Percentiles rank a stretch among this genome's conserved stretches.
phyloP scores from a whole-genome alignment of 1,140 invertebrate genomes.

The Procambarus clarkii region DNA sequence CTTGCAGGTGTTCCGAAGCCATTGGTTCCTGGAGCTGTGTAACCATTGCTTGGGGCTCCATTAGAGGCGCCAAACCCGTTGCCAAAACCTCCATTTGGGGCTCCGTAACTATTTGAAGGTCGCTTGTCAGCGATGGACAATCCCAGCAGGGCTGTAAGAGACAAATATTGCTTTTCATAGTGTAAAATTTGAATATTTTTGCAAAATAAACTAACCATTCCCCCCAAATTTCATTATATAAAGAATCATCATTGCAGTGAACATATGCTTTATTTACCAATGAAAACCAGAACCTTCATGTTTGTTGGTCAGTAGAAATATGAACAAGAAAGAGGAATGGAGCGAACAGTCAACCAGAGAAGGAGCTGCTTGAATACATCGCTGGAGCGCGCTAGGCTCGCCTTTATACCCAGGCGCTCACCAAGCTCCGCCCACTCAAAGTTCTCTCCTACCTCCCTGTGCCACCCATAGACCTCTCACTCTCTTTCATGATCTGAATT shows the following conservation, averaged over 20 bases:
- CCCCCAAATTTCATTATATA: neutral
- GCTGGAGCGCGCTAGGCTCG: neutral
- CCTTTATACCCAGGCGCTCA: neutral
- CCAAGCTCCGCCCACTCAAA: neutral
- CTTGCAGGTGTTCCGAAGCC: neutral
- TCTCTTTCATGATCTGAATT: too few species aligned
- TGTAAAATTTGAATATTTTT: neutral
- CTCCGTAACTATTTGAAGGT: neutral
- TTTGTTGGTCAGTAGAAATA: neutral
- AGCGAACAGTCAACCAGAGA: neutral
- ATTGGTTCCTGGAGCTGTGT: neutral
- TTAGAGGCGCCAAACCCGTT: neutral
- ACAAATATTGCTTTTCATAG: neutral
- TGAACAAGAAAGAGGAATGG: neutral
- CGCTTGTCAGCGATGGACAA: constrained; percentile 14
- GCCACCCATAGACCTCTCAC: neutral
- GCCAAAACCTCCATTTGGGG: neutral
- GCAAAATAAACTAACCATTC: too few species aligned
- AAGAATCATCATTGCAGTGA: neutral
- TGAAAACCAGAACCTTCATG: neutral
- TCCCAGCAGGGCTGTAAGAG: constrained; percentile 6
- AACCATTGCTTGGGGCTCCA: neutral
- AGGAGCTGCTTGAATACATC: neutral
- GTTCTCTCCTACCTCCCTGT: neutral
- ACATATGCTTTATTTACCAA: neutral